These are phyloP conservation scores for Archips xylosteana DNA, from an alignment of 2,888 invertebrate genomes.

Conservation along the genomic window DNA sequence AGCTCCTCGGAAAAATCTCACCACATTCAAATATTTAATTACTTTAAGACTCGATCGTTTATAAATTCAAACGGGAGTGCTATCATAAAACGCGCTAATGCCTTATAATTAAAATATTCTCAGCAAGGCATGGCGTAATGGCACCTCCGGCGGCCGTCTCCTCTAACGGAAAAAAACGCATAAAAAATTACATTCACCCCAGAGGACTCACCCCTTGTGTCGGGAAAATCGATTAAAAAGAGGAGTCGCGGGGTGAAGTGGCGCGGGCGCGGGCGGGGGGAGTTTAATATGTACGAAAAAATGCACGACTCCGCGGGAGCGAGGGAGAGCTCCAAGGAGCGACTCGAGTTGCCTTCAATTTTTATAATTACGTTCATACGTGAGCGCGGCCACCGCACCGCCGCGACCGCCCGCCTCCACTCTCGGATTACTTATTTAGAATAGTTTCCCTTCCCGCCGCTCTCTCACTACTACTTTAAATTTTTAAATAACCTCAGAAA, in stretches of 20 bases:
- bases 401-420: constrained; percentile 51
- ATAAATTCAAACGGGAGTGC: constrained; percentile 82
- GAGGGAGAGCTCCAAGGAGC: constrained; percentile 77
- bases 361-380: constrained; percentile 87
- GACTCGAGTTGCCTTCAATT: constrained; percentile 82
- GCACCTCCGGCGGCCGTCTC: constrained; percentile 84
- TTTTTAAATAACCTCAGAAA: constrained; percentile 59
- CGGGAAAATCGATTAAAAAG: constrained; percentile 86
- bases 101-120: constrained; percentile 87
- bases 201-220: constrained; percentile 86
- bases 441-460: constrained; percentile 62
- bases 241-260: constrained; percentile 80
- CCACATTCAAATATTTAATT: constrained; percentile 86
- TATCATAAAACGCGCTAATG: constrained; percentile 86
- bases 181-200: constrained; percentile 87
- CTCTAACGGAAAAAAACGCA: constrained; percentile 81
- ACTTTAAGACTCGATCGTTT: constrained; percentile 83
- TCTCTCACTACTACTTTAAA: constrained; percentile 64
- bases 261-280: constrained; percentile 69
- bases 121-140: constrained; percentile 86
- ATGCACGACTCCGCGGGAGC: constrained; percentile 82
- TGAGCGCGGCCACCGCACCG: constrained; percentile 82
- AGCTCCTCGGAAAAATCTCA: constrained; percentile 82
- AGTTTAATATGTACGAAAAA: constrained; percentile 86
- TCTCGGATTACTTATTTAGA: constrained; percentile 72